A percentile compares a stretch with the other conserved stretches of the same genome.
Evolutionary conservation across 2,113 vertebrate genomes (phyloP).

Genomic region (Perca schrenkii): DNA sequence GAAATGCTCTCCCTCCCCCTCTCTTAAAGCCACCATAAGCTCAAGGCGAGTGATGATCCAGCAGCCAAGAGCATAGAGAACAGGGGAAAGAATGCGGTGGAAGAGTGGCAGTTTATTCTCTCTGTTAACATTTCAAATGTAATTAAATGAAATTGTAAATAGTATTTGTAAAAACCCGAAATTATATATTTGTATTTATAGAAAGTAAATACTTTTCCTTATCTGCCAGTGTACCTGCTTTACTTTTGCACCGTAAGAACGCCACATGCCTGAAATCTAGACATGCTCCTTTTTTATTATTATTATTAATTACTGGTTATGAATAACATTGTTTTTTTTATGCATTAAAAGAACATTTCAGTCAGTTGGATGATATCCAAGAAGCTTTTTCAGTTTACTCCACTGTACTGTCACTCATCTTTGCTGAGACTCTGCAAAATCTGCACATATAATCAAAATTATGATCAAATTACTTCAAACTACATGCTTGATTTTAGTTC

Average conservation of each 20-base stretch:
- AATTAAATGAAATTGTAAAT: constrained; percentile 88
- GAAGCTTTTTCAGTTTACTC: neutral
- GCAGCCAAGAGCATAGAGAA: constrained; percentile 65
- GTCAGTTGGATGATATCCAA: constrained; percentile 29
- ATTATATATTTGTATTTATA: constrained; percentile 94
- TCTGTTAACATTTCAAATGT: constrained; percentile 63
- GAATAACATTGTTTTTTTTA: constrained; percentile 31
- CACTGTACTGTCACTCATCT: neutral
- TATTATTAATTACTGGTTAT: constrained; percentile 27
- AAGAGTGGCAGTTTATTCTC: constrained; percentile 54
- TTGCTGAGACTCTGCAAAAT: neutral
- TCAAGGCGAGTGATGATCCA: constrained; percentile 79
- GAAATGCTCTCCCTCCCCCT: constrained; percentile 57
- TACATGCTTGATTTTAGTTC: constrained; percentile 4
- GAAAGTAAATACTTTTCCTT: constrained; percentile 49
- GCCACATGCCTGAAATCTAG: constrained; percentile 31
- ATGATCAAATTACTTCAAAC: constrained; percentile 7
- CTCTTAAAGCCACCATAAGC: constrained; percentile 65
- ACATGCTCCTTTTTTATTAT: constrained; percentile 10
- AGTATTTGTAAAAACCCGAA: constrained; percentile 91
- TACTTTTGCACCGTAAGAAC: constrained; percentile 57
- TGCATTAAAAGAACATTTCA: constrained; percentile 50
- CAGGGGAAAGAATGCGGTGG: constrained; percentile 18
- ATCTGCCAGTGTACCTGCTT: constrained; percentile 57
- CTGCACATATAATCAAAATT: constrained; percentile 1